A percentile compares a stretch with the other conserved stretches of the same genome.
Evolutionary conservation across 1,140 invertebrate species (phyloP).

Genomic region (Amyelois transitella): DNA sequence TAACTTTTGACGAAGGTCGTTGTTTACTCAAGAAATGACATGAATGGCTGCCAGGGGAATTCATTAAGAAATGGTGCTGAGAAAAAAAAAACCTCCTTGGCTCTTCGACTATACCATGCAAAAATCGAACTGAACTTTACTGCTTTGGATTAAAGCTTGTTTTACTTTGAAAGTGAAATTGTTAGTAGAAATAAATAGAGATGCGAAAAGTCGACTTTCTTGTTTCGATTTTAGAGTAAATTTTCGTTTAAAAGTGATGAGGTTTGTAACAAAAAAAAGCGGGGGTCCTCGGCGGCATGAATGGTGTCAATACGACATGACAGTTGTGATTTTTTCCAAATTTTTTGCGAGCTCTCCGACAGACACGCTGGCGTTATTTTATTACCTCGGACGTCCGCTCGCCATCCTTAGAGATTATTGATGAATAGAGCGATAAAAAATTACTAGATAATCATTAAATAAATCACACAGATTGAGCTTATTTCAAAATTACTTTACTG

Average conservation of each 20-base stretch:
- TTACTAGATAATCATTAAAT: no score
- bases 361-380: conserved; percentile 17
- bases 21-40: conserved; percentile 66
- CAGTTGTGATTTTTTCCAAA: no score
- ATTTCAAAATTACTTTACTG: no score
- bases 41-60: conserved; percentile 60
- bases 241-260: neutral
- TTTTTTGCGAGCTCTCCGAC: conserved; percentile 54
- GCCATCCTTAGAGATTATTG: neutral
- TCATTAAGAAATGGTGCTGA: conserved; percentile 62
- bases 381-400: conserved; percentile 4
- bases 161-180: no score
- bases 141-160: neutral
- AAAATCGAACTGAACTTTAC: conserved; percentile 9
- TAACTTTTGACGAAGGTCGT: conserved; percentile 49
- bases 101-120: neutral
- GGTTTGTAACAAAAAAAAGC: conserved; percentile 25
- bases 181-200: no score
- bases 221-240: neutral
- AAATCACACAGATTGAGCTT: no score
- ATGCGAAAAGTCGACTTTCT: no score
- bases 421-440: neutral
- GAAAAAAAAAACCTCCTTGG: conserved; percentile 37
- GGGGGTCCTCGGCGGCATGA: conserved; percentile 54
- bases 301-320: conserved; percentile 71